Conservation (phyloP, 1,140 invertebrate species). For the Cyphomyrmex costatus region DNA sequence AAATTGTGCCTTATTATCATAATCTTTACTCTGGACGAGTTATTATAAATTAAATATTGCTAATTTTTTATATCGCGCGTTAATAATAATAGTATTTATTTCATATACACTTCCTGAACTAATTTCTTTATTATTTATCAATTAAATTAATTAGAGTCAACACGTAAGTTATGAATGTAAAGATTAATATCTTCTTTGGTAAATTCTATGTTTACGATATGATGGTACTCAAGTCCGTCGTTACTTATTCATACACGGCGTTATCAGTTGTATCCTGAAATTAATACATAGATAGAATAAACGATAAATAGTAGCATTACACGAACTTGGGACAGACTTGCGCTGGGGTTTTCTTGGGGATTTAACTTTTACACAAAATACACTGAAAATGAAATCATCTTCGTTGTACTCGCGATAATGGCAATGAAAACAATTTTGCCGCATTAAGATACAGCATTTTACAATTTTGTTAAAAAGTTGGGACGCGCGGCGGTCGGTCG, state of each 20-base stretch:
- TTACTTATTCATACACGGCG: neutral
- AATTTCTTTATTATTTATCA: slow-evolving; percentile 26
- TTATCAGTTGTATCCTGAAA: slow-evolving; percentile 8
- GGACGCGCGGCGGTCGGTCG: slow-evolving; percentile 41
- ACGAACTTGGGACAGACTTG: neutral
- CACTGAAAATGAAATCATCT: slow-evolving; percentile 56
- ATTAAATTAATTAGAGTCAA: neutral
- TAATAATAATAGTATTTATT: neutral
- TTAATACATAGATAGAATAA: slow-evolving; percentile 8
- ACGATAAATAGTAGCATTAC: slow-evolving; percentile 20
- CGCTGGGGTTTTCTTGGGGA: too few relatives aligned
- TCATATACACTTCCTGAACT: neutral
- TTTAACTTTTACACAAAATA: too few relatives aligned
- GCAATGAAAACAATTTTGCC: slow-evolving; percentile 57
- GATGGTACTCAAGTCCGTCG: neutral
- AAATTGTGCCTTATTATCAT: neutral
- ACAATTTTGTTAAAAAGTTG: slow-evolving; percentile 41
- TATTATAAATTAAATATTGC: neutral
- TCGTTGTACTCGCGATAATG: slow-evolving; percentile 27
- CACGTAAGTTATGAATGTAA: neutral
- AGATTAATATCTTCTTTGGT: neutral
- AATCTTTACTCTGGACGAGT: neutral
- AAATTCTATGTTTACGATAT: neutral
- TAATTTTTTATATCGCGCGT: too few relatives aligned
- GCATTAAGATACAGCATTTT: slow-evolving; percentile 45